Evolutionary conservation across 2,888 invertebrate species (phyloP).

Genomic region (Agrenia bidenticulata): DNA sequence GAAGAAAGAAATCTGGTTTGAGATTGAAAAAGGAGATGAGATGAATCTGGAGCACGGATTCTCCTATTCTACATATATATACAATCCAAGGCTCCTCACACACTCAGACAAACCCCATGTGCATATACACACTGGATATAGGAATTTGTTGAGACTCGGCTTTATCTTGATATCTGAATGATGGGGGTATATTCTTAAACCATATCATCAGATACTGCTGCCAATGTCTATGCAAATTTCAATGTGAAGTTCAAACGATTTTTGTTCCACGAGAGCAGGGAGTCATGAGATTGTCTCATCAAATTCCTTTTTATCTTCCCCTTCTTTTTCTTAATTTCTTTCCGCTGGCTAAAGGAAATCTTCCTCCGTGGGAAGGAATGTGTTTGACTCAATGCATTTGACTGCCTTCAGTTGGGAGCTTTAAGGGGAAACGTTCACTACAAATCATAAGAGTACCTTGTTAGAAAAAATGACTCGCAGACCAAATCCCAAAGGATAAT

Average conservation of each 20-base stretch:
- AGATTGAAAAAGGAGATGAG: constrained; percentile 16
- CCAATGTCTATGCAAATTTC: constrained; percentile 16
- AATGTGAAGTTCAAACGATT: constrained; percentile 25
- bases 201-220: too few relatives aligned
- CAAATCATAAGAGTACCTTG: too few relatives aligned
- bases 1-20: constrained; percentile 4
- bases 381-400: constrained; percentile 1
- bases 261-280: neutral
- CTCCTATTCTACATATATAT: constrained; percentile 1
- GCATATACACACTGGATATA: too few relatives aligned
- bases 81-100: neutral
- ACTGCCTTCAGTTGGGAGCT: neutral
- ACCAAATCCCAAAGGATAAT: too few relatives aligned
- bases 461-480: too few relatives aligned
- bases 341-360: neutral
- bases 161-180: too few relatives aligned
- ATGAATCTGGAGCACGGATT: constrained; percentile 29
- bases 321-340: constrained; percentile 18
- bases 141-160: too few relatives aligned
- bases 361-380: neutral
- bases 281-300: constrained; percentile 24
- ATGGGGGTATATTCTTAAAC: too few relatives aligned
- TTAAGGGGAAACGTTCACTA: too few relatives aligned
- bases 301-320: constrained; percentile 22
- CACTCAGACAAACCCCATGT: too few relatives aligned